Conservation (phyloP, 2,113 vertebrate genomes). For the Centropristis striata region DNA sequence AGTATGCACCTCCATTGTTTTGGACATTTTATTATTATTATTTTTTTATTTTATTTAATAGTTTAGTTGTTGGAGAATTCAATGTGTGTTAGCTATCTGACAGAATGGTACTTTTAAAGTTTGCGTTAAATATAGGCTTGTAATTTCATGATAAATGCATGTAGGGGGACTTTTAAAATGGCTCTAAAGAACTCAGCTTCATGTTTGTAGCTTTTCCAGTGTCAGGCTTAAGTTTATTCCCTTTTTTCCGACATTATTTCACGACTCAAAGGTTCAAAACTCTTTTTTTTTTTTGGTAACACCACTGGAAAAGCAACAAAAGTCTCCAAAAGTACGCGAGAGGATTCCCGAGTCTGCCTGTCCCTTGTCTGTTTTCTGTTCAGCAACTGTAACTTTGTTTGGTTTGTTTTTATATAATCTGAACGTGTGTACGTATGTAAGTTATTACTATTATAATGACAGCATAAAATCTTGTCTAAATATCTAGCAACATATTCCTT, state of each 20-base stretch:
- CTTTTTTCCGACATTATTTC: background rate
- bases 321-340: slow-evolving; percentile 41
- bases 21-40: slow-evolving; percentile 18
- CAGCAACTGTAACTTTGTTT: slow-evolving; percentile 73
- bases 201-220: slow-evolving; percentile 37
- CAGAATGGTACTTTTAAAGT: slow-evolving; percentile 18
- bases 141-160: slow-evolving; percentile 30
- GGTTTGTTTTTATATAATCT: slow-evolving; percentile 80
- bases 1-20: background rate
- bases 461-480: slow-evolving; percentile 75
- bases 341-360: slow-evolving; percentile 54
- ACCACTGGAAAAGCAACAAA: slow-evolving; percentile 28
- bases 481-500: slow-evolving; percentile 78
- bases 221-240: background rate
- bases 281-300: background rate
- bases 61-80: background rate
- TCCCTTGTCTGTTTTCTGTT: slow-evolving; percentile 64
- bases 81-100: background rate
- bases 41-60: slow-evolving; percentile 9
- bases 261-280: background rate
- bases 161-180: slow-evolving; percentile 36
- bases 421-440: slow-evolving; percentile 71
- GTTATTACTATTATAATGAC: slow-evolving; percentile 65
- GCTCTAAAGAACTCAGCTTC: background rate
- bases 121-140: slow-evolving; percentile 22